Base-by-base conservation (phyloP, 2,113 vertebrate species). In the Muntiacus reevesi region DNA sequence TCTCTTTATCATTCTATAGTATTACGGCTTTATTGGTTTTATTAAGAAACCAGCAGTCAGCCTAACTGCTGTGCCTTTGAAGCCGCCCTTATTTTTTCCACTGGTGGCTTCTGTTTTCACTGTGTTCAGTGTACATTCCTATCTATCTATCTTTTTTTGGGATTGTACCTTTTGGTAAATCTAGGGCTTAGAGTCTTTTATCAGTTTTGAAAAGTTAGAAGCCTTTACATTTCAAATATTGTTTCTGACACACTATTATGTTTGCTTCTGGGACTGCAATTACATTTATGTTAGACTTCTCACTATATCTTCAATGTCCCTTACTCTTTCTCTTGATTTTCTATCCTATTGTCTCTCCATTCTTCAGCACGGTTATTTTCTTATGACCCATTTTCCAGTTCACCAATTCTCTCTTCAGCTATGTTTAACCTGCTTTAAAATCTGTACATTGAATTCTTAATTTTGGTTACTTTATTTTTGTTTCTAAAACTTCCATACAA, bases 201-300 rank as follows among this genome's bases (percentile, higher is more conserved):
- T 21, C 27, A 84, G 28, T 92, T 96, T 96, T 91, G 33, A 45
- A 55, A 90, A 91, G 47, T 79, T 88, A 85, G 54, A n/a, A 78
- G n/a, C 12, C 76, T 96, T 91, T 78, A 82, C n/a, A 52, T 95
- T 81, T 91, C 89, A 95, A 96, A 62, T 54, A 96, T 12, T 96
- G 86, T 33, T 97, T 90, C 71, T 94, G 59, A 92, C 4, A 5
- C 50, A 87, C 3, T 88, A 57, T 79, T 88, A 92, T 17, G 79
- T 94, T 96, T 91, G 71, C n/a, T 92, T 92, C 55, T 83, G 19
- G n/a, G 23, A 82, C 74, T 79, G 23, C n/a, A 89, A 79, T 84
- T 59, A 92, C 62, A 71, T 55, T 90, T 87, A 62, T 57, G 27
- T 54, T 85, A 83, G 55, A 71, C 55, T 87, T 79, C 62, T 84